Conservation (phyloP, 2,888 invertebrate species). For the Macrostomum cliftonense region DNA sequence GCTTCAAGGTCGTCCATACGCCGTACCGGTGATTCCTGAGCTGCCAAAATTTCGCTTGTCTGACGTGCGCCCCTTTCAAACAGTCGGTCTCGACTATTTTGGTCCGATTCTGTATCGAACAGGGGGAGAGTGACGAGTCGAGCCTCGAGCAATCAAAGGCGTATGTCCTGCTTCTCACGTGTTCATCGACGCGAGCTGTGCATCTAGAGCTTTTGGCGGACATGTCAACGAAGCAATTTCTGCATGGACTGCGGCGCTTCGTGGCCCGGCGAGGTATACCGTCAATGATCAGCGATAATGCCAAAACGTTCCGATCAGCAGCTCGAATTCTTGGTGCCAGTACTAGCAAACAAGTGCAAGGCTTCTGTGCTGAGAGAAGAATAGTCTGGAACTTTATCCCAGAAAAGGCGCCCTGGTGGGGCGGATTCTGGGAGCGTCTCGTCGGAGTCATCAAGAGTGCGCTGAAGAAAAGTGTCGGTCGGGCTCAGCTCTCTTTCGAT, state of each 20-base stretch:
- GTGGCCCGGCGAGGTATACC: constrained; percentile 24
- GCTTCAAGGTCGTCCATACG: too few relatives aligned
- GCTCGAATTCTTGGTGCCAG: constrained; percentile 20
- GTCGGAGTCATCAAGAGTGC: constrained; percentile 30
- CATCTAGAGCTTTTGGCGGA: too few relatives aligned
- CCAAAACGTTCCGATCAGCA: constrained; percentile 30
- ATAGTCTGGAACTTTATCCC: constrained; percentile 31
- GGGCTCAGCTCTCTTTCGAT: constrained; percentile 30
- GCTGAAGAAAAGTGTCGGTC: constrained; percentile 26
- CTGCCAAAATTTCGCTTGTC: too few relatives aligned
- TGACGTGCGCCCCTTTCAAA: too few relatives aligned
- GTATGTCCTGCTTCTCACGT: too few relatives aligned
- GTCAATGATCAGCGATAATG: constrained; percentile 28
- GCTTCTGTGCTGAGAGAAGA: constrained; percentile 2
- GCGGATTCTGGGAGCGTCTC: constrained; percentile 16
- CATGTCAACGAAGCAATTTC: constrained; percentile 21
- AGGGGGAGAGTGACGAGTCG: too few relatives aligned
- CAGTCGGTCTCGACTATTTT: too few relatives aligned
- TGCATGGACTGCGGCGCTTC: constrained; percentile 23
- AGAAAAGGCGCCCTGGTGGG: constrained; percentile 22
- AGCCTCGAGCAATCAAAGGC: too few relatives aligned
- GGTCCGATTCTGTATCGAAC: too few relatives aligned
- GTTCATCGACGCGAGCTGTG: too few relatives aligned
- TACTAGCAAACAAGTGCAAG: constrained; percentile 9
- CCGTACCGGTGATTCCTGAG: too few relatives aligned